A percentile compares a stretch with the other conserved stretches of the same genome.
phyloP scores from a whole-genome alignment of 2,888 invertebrate species.

The Drymonia ruficornis region DNA sequence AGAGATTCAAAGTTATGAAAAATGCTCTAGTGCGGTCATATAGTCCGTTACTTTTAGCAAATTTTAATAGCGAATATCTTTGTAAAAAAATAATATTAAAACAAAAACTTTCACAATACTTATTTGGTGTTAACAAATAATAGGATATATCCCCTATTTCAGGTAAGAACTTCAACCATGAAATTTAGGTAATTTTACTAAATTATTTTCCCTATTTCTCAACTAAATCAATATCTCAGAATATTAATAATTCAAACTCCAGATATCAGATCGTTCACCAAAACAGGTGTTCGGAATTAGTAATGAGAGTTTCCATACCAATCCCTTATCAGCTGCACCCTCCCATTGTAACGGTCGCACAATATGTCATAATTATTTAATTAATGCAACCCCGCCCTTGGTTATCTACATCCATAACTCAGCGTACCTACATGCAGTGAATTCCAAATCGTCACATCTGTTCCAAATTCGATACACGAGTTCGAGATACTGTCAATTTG shows the following conservation, averaged over 20 bases:
- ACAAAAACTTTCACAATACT: too few relatives aligned
- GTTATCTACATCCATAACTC: conserved; percentile 75
- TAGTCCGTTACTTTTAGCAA: too few relatives aligned
- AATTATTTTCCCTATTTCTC: too few relatives aligned
- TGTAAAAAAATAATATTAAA: too few relatives aligned
- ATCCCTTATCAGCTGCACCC: conserved; percentile 73
- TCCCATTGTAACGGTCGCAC: conserved; percentile 74
- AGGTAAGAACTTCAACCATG: too few relatives aligned
- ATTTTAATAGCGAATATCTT: too few relatives aligned
- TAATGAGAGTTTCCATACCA: conserved; percentile 53
- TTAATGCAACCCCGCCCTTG: conserved; percentile 67
- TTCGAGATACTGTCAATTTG: conserved; percentile 18
- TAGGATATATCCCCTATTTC: too few relatives aligned
- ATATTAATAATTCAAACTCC: conserved; percentile 33
- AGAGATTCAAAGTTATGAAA: too few relatives aligned
- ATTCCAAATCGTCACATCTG: conserved; percentile 19
- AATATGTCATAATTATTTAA: conserved; percentile 84
- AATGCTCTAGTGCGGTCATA: too few relatives aligned
- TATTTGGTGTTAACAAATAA: too few relatives aligned
- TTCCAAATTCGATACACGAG: background rate
- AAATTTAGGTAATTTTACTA: too few relatives aligned
- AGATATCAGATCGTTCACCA: conserved; percentile 36
- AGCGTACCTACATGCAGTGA: conserved; percentile 52
- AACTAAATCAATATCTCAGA: too few relatives aligned
- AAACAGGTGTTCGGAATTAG: conserved; percentile 56